phyloP scores from a whole-genome alignment of 1,140 invertebrate species.

The Drosophila trapezifrons region DNA sequence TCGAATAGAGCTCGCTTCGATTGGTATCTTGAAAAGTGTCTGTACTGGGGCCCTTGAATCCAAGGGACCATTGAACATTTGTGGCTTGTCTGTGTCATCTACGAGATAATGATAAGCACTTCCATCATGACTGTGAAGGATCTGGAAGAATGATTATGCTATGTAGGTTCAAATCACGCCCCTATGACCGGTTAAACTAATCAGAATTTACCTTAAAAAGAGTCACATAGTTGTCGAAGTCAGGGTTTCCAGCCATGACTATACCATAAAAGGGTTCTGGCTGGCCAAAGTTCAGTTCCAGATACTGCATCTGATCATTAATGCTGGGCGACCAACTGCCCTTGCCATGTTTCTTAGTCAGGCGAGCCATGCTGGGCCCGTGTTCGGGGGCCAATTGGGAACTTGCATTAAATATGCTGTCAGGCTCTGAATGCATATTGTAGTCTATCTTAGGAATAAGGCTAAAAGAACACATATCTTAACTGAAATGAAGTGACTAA shows the following conservation, averaged over 20 bases:
- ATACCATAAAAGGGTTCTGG: conserved; percentile 90
- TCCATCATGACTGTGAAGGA: conserved; percentile 89
- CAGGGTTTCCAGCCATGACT: conserved; percentile 87
- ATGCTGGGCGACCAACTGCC: conserved; percentile 88
- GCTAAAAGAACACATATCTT: conserved; percentile 44
- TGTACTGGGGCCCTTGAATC: conserved; percentile 86
- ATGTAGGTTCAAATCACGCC: background rate
- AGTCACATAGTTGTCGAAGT: conserved; percentile 89
- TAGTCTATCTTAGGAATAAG: conserved; percentile 86
- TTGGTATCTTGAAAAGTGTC: conserved; percentile 88
- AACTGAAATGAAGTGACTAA: background rate
- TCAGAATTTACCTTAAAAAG: conserved; percentile 86
- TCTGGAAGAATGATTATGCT: conserved; percentile 38
- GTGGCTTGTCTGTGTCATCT: conserved; percentile 72
- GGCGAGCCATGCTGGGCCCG: conserved; percentile 85
- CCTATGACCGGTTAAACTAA: background rate
- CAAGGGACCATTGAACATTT: conserved; percentile 90
- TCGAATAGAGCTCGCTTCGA: conserved; percentile 89
- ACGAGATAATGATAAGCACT: conserved; percentile 86
- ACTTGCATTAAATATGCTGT: conserved; percentile 87
- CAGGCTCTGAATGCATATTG: conserved; percentile 84
- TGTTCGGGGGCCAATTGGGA: conserved; percentile 85
- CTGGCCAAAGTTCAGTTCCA: conserved; percentile 88
- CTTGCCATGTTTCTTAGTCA: conserved; percentile 83
- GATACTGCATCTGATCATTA: conserved; percentile 87